Conservation (phyloP, 2,888 invertebrate species). For the Protophormia terraenovae region DNA sequence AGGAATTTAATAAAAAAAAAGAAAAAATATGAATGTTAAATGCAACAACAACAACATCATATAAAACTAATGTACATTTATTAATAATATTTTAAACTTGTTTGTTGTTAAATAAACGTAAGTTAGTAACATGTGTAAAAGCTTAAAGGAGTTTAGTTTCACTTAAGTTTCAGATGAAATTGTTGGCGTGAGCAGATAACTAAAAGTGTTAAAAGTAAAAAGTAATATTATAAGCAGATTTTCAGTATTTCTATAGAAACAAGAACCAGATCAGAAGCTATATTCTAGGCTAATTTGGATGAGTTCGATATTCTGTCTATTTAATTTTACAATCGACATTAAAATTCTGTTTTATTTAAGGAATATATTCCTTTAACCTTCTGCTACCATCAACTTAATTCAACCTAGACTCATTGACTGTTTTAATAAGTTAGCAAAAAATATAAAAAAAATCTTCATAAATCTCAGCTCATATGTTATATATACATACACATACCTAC, state of each 20-base stretch:
- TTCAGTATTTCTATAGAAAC: not conserved
- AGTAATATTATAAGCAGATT: too few relatives aligned
- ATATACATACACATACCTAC: too few relatives aligned
- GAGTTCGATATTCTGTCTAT: too few relatives aligned
- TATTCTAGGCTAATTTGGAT: too few relatives aligned
- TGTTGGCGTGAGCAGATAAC: not conserved
- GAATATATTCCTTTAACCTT: not conserved
- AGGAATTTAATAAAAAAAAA: constrained; percentile 36
- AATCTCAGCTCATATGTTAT: not conserved
- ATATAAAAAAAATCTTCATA: not conserved
- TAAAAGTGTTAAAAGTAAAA: not conserved
- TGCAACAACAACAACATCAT: not conserved
- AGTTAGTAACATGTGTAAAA: constrained; percentile 34
- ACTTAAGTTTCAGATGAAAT: not conserved
- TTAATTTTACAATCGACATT: too few relatives aligned
- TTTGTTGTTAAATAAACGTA: constrained; percentile 34
- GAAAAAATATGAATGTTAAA: not conserved
- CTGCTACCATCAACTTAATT: not conserved
- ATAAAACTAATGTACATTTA: not conserved
- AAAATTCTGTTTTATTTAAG: too few relatives aligned
- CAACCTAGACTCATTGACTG: constrained; percentile 34
- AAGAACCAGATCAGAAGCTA: too few relatives aligned
- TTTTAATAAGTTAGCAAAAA: not conserved
- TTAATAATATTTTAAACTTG: constrained; percentile 47
- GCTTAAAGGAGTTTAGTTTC: constrained; percentile 27